Base-by-base conservation (phyloP, 1,140 invertebrate species). In the Neodiprion fabricii region DNA sequence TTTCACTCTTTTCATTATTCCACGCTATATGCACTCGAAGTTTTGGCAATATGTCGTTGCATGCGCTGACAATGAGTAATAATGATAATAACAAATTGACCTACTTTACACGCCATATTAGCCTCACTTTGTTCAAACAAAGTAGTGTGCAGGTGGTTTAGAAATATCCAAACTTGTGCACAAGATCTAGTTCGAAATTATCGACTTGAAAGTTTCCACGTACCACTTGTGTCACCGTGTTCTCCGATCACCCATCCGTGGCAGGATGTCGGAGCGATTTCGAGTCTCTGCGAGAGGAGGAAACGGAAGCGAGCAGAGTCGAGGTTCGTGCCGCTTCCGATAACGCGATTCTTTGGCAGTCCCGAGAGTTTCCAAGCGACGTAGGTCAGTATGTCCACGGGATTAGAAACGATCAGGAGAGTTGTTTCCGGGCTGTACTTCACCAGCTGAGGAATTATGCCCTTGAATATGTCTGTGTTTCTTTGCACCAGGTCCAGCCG, bases 281-380 rank as follows among this genome's bases (percentile, higher is more conserved):
- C 91, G 40, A 98, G 87, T 80, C 91, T 93, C 84, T 97, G 94
- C 0, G 95, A 95, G 69, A 98, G 90, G 17, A 97, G 87, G 87
- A 96, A 97, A n/a, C 95, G 91, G 89, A 98, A 97, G 66, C 96
- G 89, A 0, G 95, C 95, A 0, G 96, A 96, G 86, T 98, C 96
- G 66, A 98, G 89, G 88, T 97, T 97, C 8, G 96, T 97, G 21
- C 96, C 96, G 65, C 95, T 96, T 21, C 96, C 96, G 81, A 98
- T 94, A 9, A 98, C 95, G 53, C 93, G 92, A 81, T 96, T 91
- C 81, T 94, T 93, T 12, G 96, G 96, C 75, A 98, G 88, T 3
- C 96, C 96, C 76, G 95, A 96, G 48, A 97, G 82, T 84, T 96
- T 97, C 96, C 96, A 98, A 4, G 96, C 93, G n/a, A 97, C 95